Evolutionary conservation across 1,140 invertebrate genomes (phyloP).

Genomic region (Phortica variegata): DNA sequence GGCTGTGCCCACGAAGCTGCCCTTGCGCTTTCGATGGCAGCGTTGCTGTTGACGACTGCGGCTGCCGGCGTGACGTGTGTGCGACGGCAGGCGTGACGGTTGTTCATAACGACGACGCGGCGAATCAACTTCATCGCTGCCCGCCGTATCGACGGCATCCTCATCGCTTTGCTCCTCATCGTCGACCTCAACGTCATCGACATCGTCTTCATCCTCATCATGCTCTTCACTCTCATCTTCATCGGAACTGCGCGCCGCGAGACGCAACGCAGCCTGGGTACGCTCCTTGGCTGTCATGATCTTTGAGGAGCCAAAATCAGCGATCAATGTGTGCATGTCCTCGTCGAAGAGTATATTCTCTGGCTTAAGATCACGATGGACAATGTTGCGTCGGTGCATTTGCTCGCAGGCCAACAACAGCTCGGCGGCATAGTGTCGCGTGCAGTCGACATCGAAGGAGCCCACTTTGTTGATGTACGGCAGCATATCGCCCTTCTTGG

Average conservation of each 20-base stretch:
- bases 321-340: constrained; percentile 94
- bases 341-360: constrained; percentile 89
- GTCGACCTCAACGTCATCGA: constrained; percentile 15
- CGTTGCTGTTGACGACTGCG: constrained; percentile 5
- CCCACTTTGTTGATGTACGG: constrained; percentile 89
- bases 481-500: constrained; percentile 90
- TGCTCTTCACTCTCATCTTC: constrained; percentile 41
- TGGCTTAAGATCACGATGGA: constrained; percentile 91
- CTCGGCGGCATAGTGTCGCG: constrained; percentile 92
- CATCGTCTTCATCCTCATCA: constrained; percentile 34
- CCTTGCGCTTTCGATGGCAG: constrained; percentile 60
- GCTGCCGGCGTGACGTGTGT: constrained; percentile 4
- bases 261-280: constrained; percentile 21
- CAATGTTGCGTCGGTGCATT: constrained; percentile 85
- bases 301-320: constrained; percentile 97
- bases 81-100: neutral
- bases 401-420: constrained; percentile 89
- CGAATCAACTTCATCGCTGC: constrained; percentile 29
- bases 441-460: constrained; percentile 85
- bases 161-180: constrained; percentile 17
- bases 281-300: constrained; percentile 64
- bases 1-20: constrained; percentile 98
- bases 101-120: constrained; percentile 14
- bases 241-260: constrained; percentile 26
- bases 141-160: constrained; percentile 8